Base-by-base conservation (phyloP, 2,113 vertebrate species). In the Xiphophorus couchianus region DNA sequence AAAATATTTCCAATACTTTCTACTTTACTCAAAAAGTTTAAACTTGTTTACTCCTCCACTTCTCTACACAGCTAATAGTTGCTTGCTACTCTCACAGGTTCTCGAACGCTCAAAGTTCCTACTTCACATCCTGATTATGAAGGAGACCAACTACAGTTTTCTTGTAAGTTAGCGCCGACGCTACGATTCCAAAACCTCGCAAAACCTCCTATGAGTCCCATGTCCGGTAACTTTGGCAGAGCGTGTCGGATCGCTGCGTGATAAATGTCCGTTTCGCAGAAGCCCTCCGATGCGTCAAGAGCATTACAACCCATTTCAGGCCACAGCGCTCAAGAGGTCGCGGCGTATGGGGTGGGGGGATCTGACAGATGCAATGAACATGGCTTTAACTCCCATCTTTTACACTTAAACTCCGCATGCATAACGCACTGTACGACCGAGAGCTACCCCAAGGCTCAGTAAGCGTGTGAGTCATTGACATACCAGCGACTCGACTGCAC, bases 401-500 rank as follows among this genome's bases (percentile, higher is more conserved):
- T 84, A 82, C 83, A 73, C 88, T 86, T 78, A 83, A 82, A 81
- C 84, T 81, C 86, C 73, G 74, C 77, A 78, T 77, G 76, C 76
- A 69, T 81, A 86, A 84, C 71, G 82, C 75, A 78, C 82, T 86
- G 86, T 79, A 86, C 84, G 84, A 37, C 82, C 80, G 76, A 81
- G 83, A 87, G 82, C 90, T 90, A 91, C 84, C 87, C 80, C 84
- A 90, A 91, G 89, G 90, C 88, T 91, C 83, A 82, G 84, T 86
- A 87, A 75, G 81, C 19, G 48, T 65, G 78, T 87, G 85, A 91
- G 89, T 90, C 86, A 77, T 84, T 89, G 91, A 92, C 92, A 92
- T 91, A 88, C 88, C 86, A 90, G 88, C 84, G 89, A 86, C 87
- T 92, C 85, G 73, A 92, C 86, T 85, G 89, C 90, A 93, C 92